Evolutionary conservation across 2,797 vertebrate species (phyloP).

Genomic region (Brachymystax lenok): DNA sequence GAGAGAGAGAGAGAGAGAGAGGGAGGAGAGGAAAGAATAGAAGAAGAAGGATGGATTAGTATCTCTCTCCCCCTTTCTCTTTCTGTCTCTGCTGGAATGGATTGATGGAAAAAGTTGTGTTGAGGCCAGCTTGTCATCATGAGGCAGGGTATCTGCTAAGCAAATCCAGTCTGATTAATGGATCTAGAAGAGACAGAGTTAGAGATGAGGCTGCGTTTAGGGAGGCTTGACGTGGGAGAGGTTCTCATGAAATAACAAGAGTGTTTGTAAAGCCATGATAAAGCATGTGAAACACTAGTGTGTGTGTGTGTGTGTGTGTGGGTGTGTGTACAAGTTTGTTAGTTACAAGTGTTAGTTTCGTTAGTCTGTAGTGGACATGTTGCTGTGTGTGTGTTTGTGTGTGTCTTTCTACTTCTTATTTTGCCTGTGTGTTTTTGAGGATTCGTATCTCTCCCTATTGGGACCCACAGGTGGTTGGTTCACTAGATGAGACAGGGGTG

Average conservation of each 20-base stretch:
- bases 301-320: neutral
- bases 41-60: neutral
- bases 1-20: no score
- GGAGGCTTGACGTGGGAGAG: conserved; percentile 49
- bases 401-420: conserved; percentile 38
- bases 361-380: conserved; percentile 25
- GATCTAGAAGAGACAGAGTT: conserved; percentile 37
- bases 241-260: conserved; percentile 11
- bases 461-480: conserved; percentile 55
- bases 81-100: conserved; percentile 48
- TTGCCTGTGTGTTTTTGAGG: conserved; percentile 18
- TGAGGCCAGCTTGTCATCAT: conserved; percentile 66
- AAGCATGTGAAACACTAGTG: neutral
- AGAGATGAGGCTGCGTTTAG: conserved; percentile 48
- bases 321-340: neutral
- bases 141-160: conserved; percentile 62
- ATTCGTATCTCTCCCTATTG: conserved; percentile 40
- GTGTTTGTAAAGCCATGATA: neutral
- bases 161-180: conserved; percentile 70
- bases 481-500: neutral
- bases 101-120: conserved; percentile 70
- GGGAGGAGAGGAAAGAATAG: neutral
- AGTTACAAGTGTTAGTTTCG: neutral
- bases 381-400: neutral
- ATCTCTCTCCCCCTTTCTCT: conserved; percentile 24